Evolutionary conservation across 2,888 invertebrate species (phyloP), one percentile per base, ranked within the genome.

Genomic region (Cerceris rybyensis): DNA sequence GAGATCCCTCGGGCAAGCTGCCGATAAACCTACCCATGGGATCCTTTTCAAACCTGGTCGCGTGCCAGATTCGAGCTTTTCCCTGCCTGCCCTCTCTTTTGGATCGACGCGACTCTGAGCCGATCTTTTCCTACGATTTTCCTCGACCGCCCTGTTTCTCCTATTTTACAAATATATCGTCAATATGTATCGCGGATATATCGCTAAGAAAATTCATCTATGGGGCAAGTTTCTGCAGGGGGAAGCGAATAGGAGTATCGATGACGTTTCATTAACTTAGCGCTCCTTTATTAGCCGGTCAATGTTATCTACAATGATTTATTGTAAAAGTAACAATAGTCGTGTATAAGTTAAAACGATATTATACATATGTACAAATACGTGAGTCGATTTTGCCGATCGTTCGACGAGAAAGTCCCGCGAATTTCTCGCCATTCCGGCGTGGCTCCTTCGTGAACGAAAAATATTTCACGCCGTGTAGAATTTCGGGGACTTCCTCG

Each of bases 271-370:
- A 81, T 86, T 86, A 85, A 89, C 85, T 89, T 81, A 87, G 78
- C 83, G 77, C 63, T 87, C 80, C 73, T 89, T 90, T 89, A 89
- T 89, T 89, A 86, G 82, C 80, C 86, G 84, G 80, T 87, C 84
- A 82, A 83, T 87, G 85, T 89, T 91, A 91, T 90, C 89, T 90
- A 91, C 91, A 91, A 87, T 87, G 84, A 86, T 89, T 87, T 87
- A 86, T 87, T 88, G 88, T 90, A 91, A 91, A 90, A 91, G 89
- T 91, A 90, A 91, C 90, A 91, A 90, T 90, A 88, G 85, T 85
- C 69, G 82, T 84, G 86, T 89, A 87, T 89, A 89, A 89, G 83
- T 90, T 88, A 89, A 89, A 89, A 88, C 86, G 86, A 88, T 90
- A 90, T 89, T 64, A 86, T 90, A 90, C 90, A 90, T 90, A 90